phyloP scores from a whole-genome alignment of 2,797 vertebrate species.

The Aselliscus stoliczkanus region DNA sequence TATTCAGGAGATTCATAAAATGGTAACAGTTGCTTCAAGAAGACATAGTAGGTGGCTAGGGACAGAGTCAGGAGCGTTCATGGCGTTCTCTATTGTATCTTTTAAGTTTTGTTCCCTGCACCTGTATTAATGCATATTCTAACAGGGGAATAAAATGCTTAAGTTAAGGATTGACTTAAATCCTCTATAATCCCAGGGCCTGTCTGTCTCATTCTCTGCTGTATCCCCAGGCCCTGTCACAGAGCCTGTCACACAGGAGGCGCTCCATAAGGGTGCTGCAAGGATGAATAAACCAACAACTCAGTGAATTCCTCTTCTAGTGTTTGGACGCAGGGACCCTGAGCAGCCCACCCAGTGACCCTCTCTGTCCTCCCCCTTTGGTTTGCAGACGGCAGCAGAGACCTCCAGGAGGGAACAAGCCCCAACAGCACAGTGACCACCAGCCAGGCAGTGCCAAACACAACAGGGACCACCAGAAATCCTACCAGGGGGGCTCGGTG shows the following conservation, averaged over 20 bases:
- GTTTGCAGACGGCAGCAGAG: slow-evolving; percentile 90
- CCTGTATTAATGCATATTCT: background rate
- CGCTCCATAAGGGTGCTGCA: background rate
- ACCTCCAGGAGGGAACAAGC: slow-evolving; percentile 85
- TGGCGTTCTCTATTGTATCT: background rate
- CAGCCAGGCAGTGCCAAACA: slow-evolving; percentile 87
- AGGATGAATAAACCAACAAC: background rate
- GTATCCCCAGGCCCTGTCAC: background rate
- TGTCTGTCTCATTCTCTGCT: background rate
- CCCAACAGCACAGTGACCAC: slow-evolving; percentile 85
- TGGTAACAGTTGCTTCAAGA: background rate
- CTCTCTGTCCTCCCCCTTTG: background rate
- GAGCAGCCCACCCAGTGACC: background rate
- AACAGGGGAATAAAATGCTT: background rate
- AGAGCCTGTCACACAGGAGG: background rate
- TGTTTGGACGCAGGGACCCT: background rate
- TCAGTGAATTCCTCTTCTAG: background rate
- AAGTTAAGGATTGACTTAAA: background rate
- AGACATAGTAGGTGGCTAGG: accelerated
- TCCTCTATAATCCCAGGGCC: background rate
- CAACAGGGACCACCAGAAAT: slow-evolving; percentile 87
- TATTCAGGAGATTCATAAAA: background rate
- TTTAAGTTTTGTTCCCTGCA: background rate
- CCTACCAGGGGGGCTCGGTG: slow-evolving; percentile 86
- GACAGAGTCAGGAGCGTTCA: background rate